Base-by-base conservation (phyloP, 1,140 invertebrate genomes). In the Trachelipus rathkii region DNA sequence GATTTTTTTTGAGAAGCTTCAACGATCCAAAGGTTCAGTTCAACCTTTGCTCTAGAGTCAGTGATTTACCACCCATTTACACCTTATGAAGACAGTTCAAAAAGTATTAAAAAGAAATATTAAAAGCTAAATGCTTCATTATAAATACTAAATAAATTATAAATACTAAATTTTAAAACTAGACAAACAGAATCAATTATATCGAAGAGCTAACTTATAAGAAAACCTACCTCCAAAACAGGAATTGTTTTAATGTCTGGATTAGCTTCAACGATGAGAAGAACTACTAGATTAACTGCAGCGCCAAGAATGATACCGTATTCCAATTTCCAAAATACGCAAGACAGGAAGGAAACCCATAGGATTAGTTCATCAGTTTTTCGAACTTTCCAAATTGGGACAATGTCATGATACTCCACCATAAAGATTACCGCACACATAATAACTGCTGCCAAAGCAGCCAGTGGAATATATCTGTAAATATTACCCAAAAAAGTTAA, bases 361-460 rank as follows among this genome's bases (percentile, higher is more conserved):
- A 91, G 90, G 0, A 92, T 89, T 21, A 94, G 84, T 23, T 95
- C 85, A 84, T 95, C 93, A 10, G 88, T 86, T 88, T 90, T 85
- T 93, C 88, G 80, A 89, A 88, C 82, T 81, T 88, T 90, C 94
- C 94, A 96, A 88, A 96, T 92, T 0, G 93, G 90, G 78, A 91
- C 89, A 0, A 96, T 89, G 45, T 95, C 90, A 85, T 94, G 90
- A 84, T 93, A 93, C 83, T 95, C 93, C 81, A 95, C 92, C 93
- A 95, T 95, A 84, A 94, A 94, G 83, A 95, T 91, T 46, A 96
- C 93, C 71, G 94, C 93, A 81, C 91, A 92, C 75, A 95, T 95
- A 45, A 95, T 93, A 10, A 95, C 93, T 23, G 85, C 84, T 24
- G 84, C 80, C 0, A 85, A 77, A 6, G 83, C 78, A 9, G 82